phyloP scores from a whole-genome alignment of 2,797 vertebrate species.

The Muraenolepis orangiensis region DNA sequence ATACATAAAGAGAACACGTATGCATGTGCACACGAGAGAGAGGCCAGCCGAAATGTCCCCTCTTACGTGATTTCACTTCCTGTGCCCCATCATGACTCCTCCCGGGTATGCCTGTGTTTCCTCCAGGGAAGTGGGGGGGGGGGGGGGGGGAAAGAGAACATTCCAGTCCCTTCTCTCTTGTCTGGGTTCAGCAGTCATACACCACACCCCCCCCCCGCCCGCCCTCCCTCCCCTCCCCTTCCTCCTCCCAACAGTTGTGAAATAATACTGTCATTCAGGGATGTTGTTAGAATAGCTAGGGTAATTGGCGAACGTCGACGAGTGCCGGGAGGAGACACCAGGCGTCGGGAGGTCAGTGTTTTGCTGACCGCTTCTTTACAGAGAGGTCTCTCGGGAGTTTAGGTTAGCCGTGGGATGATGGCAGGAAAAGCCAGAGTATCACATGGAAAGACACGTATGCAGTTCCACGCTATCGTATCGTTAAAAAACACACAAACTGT shows the following conservation, averaged over 20 bases:
- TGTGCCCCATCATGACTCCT: conserved; percentile 13
- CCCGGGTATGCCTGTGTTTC: conserved; percentile 21
- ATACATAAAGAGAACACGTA: not conserved
- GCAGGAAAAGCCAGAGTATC: too few relatives aligned
- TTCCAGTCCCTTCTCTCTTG: conserved; percentile 5
- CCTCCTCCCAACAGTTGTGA: conserved; percentile 31
- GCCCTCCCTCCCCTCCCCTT: conserved; percentile 6
- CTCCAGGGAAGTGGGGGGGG: not conserved
- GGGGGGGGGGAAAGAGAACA: conserved; percentile 21
- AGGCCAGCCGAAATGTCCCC: conserved; percentile 31
- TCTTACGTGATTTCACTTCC: conserved; percentile 49
- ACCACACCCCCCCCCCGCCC: not conserved
- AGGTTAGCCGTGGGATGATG: not conserved
- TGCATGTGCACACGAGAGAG: conserved; percentile 41
- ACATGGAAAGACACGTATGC: too few relatives aligned
- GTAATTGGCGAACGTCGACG: conserved; percentile 44
- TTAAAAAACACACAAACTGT: too few relatives aligned
- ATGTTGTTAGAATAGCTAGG: conserved; percentile 56
- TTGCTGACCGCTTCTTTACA: too few relatives aligned
- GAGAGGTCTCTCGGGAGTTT: too few relatives aligned
- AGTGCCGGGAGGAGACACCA: conserved; percentile 23
- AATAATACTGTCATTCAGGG: conserved; percentile 44
- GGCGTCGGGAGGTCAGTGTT: conserved; percentile 3
- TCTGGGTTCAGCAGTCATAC: conserved; percentile 25
- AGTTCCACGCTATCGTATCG: too few relatives aligned